Base-by-base conservation (phyloP, 1,140 invertebrate genomes). In the Hylyphantes graminicola region DNA sequence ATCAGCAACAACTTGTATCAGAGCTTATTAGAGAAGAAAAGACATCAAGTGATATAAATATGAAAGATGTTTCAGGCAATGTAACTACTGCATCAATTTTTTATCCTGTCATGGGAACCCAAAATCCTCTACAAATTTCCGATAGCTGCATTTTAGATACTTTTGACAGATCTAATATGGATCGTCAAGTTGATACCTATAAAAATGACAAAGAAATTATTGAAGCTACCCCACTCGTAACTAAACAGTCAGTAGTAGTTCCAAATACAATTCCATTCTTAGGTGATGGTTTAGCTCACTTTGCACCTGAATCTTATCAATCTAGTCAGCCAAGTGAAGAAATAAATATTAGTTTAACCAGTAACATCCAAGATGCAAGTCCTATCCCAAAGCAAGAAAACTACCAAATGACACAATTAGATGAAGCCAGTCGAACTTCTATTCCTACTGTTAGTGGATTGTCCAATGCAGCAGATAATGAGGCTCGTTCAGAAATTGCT, bases 61-160 rank as follows among this genome's bases (percentile, higher is more conserved):
- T 70, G 50, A 70, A 70, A 51, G 51, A 48, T 70, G 68, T 53
- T 1, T 19, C 54, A 19, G 51, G 54, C 50, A 53, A 48, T 17
- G 12, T 51, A 13, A 51, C n/a, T 7, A 70, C 51, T n/a, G 50
- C 48, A 5, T 51, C 68, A 6, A 19, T 70, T 70, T 70, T 51
- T 53, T 70, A 70, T 50, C 68, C 68, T 54, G 68, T 70, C 54
- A 35, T 35, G 35, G 68, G 68, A 70, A 53, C 50, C 7, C 54
- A 70, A 21, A 70, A 70, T 70, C 54, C 68, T n/a, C 15, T 51
- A 5, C 68, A 70, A 70, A 70, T 70, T n/a, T 53, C 68, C n/a
- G 68, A 48, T 17, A 51, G 54, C 19, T 53, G 54, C 21, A 48
- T 70, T 15, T 70, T 70, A 51, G 68, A 70, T n/a, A 70, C 54